phyloP scores from a whole-genome alignment of 2,797 vertebrate species.

The Psittacula derbiana region DNA sequence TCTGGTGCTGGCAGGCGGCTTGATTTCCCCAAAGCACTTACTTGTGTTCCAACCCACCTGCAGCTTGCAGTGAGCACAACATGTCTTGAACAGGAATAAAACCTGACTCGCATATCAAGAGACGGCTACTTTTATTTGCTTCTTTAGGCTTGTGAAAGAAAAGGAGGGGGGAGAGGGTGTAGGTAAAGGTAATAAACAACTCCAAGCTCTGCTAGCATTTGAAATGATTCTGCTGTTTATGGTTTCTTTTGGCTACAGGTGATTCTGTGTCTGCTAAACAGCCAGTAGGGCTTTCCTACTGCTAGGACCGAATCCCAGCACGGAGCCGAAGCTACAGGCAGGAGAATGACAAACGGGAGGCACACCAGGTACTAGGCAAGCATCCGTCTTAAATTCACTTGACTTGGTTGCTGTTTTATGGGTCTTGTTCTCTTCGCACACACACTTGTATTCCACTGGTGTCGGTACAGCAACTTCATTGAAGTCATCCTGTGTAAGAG shows the following conservation, averaged over 20 bases:
- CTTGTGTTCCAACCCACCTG: not conserved
- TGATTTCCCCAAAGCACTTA: not conserved
- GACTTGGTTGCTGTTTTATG: not conserved
- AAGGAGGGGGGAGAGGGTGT: not conserved
- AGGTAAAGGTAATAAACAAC: slow-evolving; percentile 51
- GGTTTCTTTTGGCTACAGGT: slow-evolving; percentile 31
- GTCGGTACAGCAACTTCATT: not conserved
- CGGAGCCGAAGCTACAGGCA: not conserved
- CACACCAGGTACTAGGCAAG: not conserved
- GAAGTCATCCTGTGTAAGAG: not conserved
- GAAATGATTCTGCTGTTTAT: slow-evolving; percentile 21
- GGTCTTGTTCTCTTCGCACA: not conserved
- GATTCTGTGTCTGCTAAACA: not conserved
- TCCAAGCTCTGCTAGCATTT: not conserved
- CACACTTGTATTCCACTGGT: not conserved
- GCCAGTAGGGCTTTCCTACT: not conserved
- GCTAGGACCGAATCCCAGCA: not conserved
- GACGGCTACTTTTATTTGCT: not conserved
- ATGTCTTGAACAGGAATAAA: not conserved
- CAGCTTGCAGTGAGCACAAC: not conserved
- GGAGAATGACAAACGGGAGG: not conserved
- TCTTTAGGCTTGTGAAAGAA: not conserved
- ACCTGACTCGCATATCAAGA: slow-evolving; percentile 15
- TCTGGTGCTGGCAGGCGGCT: not conserved
- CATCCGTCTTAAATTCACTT: not conserved